phyloP scores from a whole-genome alignment of 2,888 invertebrate genomes.

The Eupsilia transversa region DNA sequence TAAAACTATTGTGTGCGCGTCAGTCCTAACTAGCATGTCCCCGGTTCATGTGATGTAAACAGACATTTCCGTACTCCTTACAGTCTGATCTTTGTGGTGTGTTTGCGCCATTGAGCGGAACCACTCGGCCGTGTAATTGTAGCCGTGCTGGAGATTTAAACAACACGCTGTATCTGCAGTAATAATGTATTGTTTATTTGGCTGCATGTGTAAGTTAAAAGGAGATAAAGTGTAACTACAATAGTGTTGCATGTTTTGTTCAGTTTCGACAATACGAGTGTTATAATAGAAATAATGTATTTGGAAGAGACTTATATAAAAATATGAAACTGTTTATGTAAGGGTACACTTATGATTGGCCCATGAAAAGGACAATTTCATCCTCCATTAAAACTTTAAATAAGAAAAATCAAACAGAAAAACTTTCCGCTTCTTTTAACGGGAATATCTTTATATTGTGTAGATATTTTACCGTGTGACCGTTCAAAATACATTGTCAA shows the following conservation, averaged over 20 bases:
- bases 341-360: slow-evolving; percentile 15
- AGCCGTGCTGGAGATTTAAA: slow-evolving; percentile 57
- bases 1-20: slow-evolving; percentile 22
- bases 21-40: slow-evolving; percentile 41
- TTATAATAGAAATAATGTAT: background rate
- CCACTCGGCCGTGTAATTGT: slow-evolving; percentile 66
- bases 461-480: slow-evolving; percentile 54
- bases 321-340: background rate
- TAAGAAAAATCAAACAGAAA: slow-evolving; percentile 52
- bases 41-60: slow-evolving; percentile 69
- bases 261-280: background rate
- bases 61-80: slow-evolving; percentile 70
- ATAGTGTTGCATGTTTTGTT: background rate
- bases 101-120: slow-evolving; percentile 62
- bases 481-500: slow-evolving; percentile 58
- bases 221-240: slow-evolving; percentile 9
- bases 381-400: slow-evolving; percentile 51
- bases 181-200: slow-evolving; percentile 48
- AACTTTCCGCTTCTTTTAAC: slow-evolving; percentile 18
- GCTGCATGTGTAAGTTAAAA: slow-evolving; percentile 19
- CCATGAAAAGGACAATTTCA: slow-evolving; percentile 22
- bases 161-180: slow-evolving; percentile 23
- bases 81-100: slow-evolving; percentile 69
- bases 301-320: background rate
- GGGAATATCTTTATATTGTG: slow-evolving; percentile 23